Conservation (phyloP, 1,140 invertebrate species). For the Goniozus legneri region DNA sequence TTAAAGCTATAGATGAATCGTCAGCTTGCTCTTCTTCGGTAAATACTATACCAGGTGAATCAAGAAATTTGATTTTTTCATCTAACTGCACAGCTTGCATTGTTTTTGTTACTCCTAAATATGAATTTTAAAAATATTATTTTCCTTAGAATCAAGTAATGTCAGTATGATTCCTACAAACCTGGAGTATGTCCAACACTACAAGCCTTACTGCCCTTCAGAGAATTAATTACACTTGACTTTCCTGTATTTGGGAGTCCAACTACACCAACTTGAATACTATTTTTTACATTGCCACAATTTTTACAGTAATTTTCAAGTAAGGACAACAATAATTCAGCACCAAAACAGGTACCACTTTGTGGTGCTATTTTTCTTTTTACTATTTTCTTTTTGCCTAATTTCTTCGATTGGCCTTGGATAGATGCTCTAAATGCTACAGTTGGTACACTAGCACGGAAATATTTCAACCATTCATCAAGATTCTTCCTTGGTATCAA, state of each 20-base stretch:
- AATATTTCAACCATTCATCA: constrained; percentile 87
- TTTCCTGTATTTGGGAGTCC: constrained; percentile 99
- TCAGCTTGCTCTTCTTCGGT: constrained; percentile 60
- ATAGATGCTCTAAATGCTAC: constrained; percentile 96
- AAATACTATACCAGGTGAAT: constrained; percentile 96
- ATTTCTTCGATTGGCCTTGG: constrained; percentile 77
- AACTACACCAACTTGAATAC: constrained; percentile 90
- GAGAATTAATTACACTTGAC: constrained; percentile 97
- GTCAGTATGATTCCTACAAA: no score
- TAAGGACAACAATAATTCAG: constrained; percentile 87
- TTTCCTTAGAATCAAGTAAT: no score
- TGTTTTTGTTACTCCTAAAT: constrained; percentile 55
- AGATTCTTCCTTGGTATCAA: constrained; percentile 89
- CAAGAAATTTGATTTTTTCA: constrained; percentile 92
- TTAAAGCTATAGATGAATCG: constrained; percentile 74
- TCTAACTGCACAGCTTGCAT: constrained; percentile 93
- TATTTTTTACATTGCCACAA: constrained; percentile 78
- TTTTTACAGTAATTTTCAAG: constrained; percentile 94
- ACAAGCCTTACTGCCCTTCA: constrained; percentile 90
- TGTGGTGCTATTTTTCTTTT: constrained; percentile 65
- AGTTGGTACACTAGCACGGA: constrained; percentile 75
- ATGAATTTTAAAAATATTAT: no score
- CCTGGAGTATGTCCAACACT: constrained; percentile 89
- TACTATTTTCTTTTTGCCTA: constrained; percentile 71
- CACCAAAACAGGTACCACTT: constrained; percentile 81